Percentiles rank a stretch among this genome's conserved stretches.
Conservation (phyloP, 1,140 invertebrate genomes). For the Trachymyrmex septentrionalis region DNA sequence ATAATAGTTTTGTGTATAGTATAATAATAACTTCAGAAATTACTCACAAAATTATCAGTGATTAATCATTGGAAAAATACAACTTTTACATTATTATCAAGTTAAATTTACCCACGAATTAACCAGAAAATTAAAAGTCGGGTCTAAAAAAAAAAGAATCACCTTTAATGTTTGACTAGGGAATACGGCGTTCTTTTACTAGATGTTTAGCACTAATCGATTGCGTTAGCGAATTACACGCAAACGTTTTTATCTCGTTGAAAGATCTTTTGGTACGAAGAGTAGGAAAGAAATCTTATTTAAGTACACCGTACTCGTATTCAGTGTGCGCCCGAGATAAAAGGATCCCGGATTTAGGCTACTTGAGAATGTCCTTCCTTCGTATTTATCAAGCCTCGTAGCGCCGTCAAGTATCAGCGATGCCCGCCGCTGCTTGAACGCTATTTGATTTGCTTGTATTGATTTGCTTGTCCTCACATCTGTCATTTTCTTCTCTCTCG, state of each 20-base stretch:
- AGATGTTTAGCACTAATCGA: neutral
- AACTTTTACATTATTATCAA: too few relatives aligned
- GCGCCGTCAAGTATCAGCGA: slow-evolving; percentile 34
- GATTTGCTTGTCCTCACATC: slow-evolving; percentile 57
- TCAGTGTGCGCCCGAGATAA: neutral
- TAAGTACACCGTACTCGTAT: neutral
- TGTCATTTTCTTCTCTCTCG: slow-evolving; percentile 60
- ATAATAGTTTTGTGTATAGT: too few relatives aligned
- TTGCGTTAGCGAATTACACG: neutral
- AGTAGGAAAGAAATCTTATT: neutral
- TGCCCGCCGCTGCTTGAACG: slow-evolving; percentile 12
- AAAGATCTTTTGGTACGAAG: neutral
- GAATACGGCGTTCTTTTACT: neutral
- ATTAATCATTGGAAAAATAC: too few relatives aligned
- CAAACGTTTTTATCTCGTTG: neutral
- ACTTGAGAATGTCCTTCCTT: neutral
- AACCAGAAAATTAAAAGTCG: too few relatives aligned
- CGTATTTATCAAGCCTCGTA: slow-evolving; percentile 15
- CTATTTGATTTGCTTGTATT: slow-evolving; percentile 61
- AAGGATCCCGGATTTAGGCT: neutral
- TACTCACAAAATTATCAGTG: too few relatives aligned
- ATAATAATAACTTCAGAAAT: too few relatives aligned
- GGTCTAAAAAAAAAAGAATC: neutral
- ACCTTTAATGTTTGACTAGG: neutral
- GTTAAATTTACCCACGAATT: too few relatives aligned